Percentiles rank a stretch among this genome's conserved stretches.
Conservation (phyloP, 2,797 vertebrate genomes). For the Rhynchonycteris naso region DNA sequence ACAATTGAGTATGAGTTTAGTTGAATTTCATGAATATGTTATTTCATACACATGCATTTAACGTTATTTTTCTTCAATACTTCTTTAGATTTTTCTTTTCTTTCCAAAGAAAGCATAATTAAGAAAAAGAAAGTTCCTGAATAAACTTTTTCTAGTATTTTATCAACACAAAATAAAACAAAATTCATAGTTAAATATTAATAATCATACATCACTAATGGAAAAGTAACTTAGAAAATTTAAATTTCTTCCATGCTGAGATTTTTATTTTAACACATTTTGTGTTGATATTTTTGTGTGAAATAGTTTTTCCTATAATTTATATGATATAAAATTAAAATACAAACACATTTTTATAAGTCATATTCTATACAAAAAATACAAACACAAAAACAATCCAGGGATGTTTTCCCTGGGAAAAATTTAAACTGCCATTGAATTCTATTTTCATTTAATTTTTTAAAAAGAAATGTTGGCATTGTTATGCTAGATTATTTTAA, state of each 20-base stretch:
- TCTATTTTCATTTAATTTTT: conserved; percentile 75
- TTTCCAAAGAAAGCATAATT: conserved; percentile 6
- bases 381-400: conserved; percentile 15
- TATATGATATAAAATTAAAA: not conserved
- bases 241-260: not conserved
- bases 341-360: conserved; percentile 41
- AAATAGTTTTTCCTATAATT: conserved; percentile 54
- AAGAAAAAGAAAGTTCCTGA: not conserved
- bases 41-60: not conserved
- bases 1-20: conserved; percentile 31
- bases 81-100: not conserved
- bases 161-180: not conserved
- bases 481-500: conserved; percentile 86
- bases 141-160: conserved; percentile 15
- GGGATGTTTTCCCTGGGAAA: not conserved
- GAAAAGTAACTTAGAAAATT: conserved; percentile 22
- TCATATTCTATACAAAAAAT: conserved; percentile 45
- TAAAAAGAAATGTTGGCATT: conserved; percentile 83
- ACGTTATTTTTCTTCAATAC: conserved; percentile 20
- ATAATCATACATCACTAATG: not conserved
- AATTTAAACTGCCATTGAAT: conserved; percentile 67
- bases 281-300: conserved; percentile 47
- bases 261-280: conserved; percentile 49
- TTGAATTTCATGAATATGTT: not conserved
- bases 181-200: conserved; percentile 30